Base-by-base conservation (phyloP, 2,797 vertebrate genomes). In the Molossus molossus region DNA sequence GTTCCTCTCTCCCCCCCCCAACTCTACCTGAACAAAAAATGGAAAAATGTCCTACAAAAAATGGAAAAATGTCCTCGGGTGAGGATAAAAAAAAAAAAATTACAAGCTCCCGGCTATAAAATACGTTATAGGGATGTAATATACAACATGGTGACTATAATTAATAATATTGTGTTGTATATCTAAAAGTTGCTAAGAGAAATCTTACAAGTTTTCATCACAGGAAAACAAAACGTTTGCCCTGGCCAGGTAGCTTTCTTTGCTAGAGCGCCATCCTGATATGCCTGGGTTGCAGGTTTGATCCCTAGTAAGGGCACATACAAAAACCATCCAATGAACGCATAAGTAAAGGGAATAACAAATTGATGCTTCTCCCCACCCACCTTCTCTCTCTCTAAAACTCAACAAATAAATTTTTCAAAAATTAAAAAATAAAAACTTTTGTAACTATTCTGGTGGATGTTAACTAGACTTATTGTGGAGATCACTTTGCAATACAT, bases 141-240 rank as follows among this genome's bases (percentile, higher is more conserved):
- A 17, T 17, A 82, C 60, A 48, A 18, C 69, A 67, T 23, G 1
- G 23, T 5, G 50, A 65, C 69, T 75, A 12, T 1, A 65, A 70
- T 65, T 76, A 82, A 25, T 50, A 76, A 27, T 33, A 48, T 3
- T 33, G 11, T 53, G 40, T 8, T 64, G 15, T 64, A 11, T 75
- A 58, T 64, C 92, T 48, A 18, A 88, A 81, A 82, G 58, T 33
- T 67, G 29, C 50, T 58, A 50, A 82, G 50, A 67, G 29, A 67
- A 23, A 57, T 65, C 67, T 60, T 65, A 64, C 57, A 75, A 75
- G 12, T 75, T 93, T 89, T 75, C 29, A 82, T 75, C 85, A 94
- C 14, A 82, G 48, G 58, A 75, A 50, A 75, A 65, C 21, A 67
- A 33, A 17, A 67, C 64, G 17, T 67, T n/a, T 67, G 29, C 64